Evolutionary conservation across 2,113 vertebrate genomes (phyloP).

Genomic region (Oreochromis tanganicae): DNA sequence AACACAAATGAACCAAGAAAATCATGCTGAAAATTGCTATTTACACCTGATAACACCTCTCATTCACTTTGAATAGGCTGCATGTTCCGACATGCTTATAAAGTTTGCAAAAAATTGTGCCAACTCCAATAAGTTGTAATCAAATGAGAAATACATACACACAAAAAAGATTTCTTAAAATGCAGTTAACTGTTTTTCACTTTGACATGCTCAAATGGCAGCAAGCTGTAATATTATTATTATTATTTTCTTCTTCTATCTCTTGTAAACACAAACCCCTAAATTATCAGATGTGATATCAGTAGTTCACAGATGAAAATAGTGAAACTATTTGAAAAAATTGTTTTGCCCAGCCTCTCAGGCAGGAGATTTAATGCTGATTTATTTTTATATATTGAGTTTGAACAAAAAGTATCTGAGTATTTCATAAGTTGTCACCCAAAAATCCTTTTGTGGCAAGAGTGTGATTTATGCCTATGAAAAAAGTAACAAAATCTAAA

Average conservation of each 20-base stretch:
- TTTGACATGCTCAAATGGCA: fast-evolving
- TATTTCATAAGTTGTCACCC: neutral
- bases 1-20: neutral
- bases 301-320: neutral
- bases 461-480: neutral
- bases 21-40: fast-evolving
- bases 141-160: neutral
- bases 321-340: neutral
- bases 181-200: fast-evolving
- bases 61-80: neutral
- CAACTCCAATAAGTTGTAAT: neutral
- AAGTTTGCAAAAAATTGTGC: neutral
- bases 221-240: neutral
- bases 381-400: neutral
- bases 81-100: neutral
- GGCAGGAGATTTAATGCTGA: neutral
- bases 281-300: neutral
- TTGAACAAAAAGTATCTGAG: neutral
- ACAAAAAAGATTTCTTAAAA: neutral
- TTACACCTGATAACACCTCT: neutral
- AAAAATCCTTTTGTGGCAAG: neutral
- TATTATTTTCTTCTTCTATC: neutral
- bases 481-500: neutral
- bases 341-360: fast-evolving
- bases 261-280: neutral